Percentiles rank a stretch among this genome's conserved stretches.
Evolutionary conservation across 2,113 vertebrate genomes (phyloP).

Genomic region (Tetrax tetrax): DNA sequence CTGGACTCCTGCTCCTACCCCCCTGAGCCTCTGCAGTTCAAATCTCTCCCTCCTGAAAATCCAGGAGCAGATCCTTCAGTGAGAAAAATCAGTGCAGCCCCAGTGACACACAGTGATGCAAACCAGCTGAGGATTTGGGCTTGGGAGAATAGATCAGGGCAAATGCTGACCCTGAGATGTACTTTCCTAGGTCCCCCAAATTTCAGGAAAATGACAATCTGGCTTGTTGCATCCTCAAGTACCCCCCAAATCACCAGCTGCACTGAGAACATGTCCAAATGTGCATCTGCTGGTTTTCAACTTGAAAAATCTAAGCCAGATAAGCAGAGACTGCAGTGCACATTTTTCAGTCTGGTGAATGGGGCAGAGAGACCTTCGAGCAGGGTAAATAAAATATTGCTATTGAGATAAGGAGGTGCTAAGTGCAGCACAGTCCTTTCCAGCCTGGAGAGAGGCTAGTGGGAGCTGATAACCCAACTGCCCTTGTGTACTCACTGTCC

Average conservation of each 20-base stretch:
- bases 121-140: not conserved
- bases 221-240: not conserved
- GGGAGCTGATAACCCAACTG: constrained; percentile 18
- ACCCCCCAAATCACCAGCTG: not conserved
- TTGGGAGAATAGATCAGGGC: not conserved
- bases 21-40: not conserved
- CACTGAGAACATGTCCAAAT: not conserved
- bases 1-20: not conserved
- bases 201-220: not conserved
- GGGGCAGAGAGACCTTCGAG: not conserved
- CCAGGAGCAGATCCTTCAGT: not conserved
- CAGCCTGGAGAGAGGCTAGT: not conserved
- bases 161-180: not conserved
- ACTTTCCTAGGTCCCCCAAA: not conserved
- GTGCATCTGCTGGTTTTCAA: not conserved
- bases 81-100: not conserved
- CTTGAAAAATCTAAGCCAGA: not conserved
- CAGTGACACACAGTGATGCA: not conserved
- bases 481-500: not conserved
- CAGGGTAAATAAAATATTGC: constrained; percentile 26
- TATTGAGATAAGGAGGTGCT: constrained; percentile 48
- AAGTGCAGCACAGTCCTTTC: constrained; percentile 11
- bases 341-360: not conserved
- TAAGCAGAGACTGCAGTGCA: not conserved
- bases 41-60: not conserved